A percentile compares a stretch with the other conserved stretches of the same genome.
These are phyloP conservation scores for Poeciliopsis gracilis DNA, from an alignment of 2,797 vertebrate genomes.

Conservation along the genomic window DNA sequence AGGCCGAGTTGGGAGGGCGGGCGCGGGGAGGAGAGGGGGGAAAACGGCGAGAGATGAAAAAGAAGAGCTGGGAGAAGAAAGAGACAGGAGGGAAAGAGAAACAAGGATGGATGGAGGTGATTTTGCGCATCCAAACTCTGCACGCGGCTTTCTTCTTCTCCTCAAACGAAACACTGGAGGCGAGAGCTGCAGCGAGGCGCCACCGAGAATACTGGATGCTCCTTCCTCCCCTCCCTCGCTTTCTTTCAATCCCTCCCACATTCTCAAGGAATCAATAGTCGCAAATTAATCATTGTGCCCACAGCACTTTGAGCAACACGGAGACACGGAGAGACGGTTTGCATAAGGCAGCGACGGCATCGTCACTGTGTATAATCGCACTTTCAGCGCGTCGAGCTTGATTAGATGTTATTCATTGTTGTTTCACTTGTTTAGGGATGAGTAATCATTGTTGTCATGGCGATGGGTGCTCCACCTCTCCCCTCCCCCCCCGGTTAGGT, in stretches of 20 bases:
- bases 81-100: background rate
- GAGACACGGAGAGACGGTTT: conserved; percentile 49
- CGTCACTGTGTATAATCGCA: conserved; percentile 64
- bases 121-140: conserved; percentile 47
- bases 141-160: conserved; percentile 47
- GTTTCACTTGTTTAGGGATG: conserved; percentile 66
- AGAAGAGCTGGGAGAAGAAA: background rate
- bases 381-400: conserved; percentile 57
- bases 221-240: conserved; percentile 58
- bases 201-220: conserved; percentile 87
- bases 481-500: conserved; percentile 40
- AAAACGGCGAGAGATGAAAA: background rate
- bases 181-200: conserved; percentile 86
- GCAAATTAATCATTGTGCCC: conserved; percentile 84
- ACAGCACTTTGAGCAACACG: conserved; percentile 65
- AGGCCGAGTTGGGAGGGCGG: too few species aligned
- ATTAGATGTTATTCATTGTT: conserved; percentile 69
- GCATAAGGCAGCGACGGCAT: conserved; percentile 51
- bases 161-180: conserved; percentile 57
- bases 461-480: conserved; percentile 43
- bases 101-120: conserved; percentile 32
- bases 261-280: conserved; percentile 83
- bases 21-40: background rate
- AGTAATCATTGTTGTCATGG: conserved; percentile 73
- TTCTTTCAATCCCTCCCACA: conserved; percentile 64